Evolutionary conservation across 2,888 invertebrate species (phyloP).

Genomic region (Sminthurides aquaticus): DNA sequence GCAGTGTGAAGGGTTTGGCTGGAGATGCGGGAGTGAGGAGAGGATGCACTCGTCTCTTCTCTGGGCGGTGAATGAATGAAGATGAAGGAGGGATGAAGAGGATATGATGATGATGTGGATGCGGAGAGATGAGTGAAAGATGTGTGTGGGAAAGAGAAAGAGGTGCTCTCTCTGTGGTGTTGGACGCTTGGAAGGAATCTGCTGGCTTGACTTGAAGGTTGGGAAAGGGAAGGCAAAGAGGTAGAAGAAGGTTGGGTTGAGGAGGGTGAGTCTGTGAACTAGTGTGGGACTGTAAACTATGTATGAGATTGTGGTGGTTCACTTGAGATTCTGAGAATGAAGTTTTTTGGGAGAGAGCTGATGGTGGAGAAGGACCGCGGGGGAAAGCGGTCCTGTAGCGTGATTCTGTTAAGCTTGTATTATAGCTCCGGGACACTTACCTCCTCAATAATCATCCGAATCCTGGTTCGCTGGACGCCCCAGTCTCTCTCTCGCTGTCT

Average conservation of each 20-base stretch:
- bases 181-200: too few relatives aligned
- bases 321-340: neutral
- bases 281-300: neutral
- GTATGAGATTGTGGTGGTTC: neutral
- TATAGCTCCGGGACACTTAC: constrained; percentile 4
- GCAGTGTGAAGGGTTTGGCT: too few relatives aligned
- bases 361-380: neutral
- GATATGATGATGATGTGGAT: neutral
- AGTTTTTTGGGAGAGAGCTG: neutral
- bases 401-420: neutral
- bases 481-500: too few relatives aligned
- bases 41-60: too few relatives aligned
- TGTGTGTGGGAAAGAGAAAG: neutral
- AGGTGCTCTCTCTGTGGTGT: too few relatives aligned
- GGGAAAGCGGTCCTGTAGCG: neutral
- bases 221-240: too few relatives aligned
- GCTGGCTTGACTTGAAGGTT: too few relatives aligned
- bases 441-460: constrained; percentile 9
- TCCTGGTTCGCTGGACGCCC: neutral
- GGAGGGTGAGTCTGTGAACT: neutral
- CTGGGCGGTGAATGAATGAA: neutral
- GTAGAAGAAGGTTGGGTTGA: too few relatives aligned
- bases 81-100: neutral
- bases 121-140: neutral
- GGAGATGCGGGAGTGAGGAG: too few relatives aligned